These are phyloP conservation scores for Pampus argenteus DNA, from an alignment of 2,797 vertebrate species.

Conservation along the genomic window DNA sequence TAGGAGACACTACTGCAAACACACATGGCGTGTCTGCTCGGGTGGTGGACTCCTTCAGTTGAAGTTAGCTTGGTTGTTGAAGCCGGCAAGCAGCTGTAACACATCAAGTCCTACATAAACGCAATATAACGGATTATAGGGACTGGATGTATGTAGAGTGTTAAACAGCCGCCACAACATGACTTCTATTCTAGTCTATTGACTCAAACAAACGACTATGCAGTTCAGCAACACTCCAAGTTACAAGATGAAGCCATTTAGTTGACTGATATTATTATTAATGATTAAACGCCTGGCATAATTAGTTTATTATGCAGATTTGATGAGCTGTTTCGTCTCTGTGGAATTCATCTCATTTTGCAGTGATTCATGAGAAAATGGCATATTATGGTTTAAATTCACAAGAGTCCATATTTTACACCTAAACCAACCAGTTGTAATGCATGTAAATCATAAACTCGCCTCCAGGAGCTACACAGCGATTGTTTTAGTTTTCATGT, in stretches of 20 bases:
- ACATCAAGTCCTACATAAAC: slow-evolving; percentile 44
- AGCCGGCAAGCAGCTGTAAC: slow-evolving; percentile 49
- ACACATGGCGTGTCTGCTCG: slow-evolving; percentile 19
- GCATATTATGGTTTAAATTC: slow-evolving; percentile 51
- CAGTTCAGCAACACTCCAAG: slow-evolving; percentile 58
- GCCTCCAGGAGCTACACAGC: slow-evolving; percentile 26
- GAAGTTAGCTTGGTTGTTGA: slow-evolving; percentile 8
- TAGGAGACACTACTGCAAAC: background rate
- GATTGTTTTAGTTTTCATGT: slow-evolving; percentile 42
- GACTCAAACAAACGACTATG: slow-evolving; percentile 46
- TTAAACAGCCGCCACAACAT: slow-evolving; percentile 60
- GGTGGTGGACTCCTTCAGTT: slow-evolving; percentile 32
- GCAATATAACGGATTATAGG: slow-evolving; percentile 61
- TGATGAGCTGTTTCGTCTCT: slow-evolving; percentile 63
- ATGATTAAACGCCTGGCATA: slow-evolving; percentile 67
- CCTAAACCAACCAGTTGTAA: slow-evolving; percentile 52
- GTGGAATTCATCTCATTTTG: slow-evolving; percentile 59
- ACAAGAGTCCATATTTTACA: slow-evolving; percentile 47
- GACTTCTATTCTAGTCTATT: slow-evolving; percentile 53
- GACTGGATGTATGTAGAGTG: slow-evolving; percentile 65
- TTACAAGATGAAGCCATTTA: slow-evolving; percentile 67
- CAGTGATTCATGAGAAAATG: slow-evolving; percentile 56
- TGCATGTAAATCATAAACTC: slow-evolving; percentile 50
- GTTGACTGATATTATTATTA: slow-evolving; percentile 78
- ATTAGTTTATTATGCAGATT: slow-evolving; percentile 77